Percentiles rank a stretch among this genome's conserved stretches.
Conservation (phyloP, 2,113 vertebrate genomes). For the Eudorcas thomsonii region DNA sequence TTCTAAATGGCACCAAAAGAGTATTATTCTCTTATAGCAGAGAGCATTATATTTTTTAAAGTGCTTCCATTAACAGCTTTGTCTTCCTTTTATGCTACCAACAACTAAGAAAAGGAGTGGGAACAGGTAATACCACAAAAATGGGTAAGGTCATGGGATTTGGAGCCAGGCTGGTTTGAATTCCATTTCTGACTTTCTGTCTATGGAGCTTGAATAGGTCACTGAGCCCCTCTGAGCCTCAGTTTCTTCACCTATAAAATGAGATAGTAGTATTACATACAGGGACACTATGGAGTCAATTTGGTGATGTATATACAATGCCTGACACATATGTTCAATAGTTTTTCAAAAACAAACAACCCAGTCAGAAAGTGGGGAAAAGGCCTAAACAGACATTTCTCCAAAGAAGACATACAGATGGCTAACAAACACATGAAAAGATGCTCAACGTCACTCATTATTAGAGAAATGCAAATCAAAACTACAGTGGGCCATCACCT, state of each 20-base stretch:
- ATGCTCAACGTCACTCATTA: background rate
- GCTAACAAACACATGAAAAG: background rate
- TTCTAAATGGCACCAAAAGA: background rate
- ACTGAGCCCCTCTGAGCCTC: background rate
- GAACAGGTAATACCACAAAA: background rate
- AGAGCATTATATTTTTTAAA: background rate
- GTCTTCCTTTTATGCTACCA: background rate
- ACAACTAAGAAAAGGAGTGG: background rate
- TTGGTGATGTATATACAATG: background rate
- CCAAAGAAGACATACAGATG: background rate
- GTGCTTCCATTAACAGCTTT: background rate
- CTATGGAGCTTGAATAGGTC: background rate
- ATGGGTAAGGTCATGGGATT: background rate
- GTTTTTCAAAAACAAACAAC: background rate
- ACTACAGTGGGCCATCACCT: background rate
- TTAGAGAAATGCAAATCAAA: background rate
- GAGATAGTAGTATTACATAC: background rate
- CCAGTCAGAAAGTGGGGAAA: background rate
- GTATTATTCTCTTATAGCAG: background rate
- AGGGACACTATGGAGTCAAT: background rate
- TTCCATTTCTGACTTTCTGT: background rate
- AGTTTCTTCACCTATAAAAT: background rate
- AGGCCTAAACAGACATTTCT: background rate
- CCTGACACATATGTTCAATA: background rate
- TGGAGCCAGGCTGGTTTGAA: background rate